Conservation (phyloP, 1,140 invertebrate species). For the Caenorhabditis inopinata region DNA sequence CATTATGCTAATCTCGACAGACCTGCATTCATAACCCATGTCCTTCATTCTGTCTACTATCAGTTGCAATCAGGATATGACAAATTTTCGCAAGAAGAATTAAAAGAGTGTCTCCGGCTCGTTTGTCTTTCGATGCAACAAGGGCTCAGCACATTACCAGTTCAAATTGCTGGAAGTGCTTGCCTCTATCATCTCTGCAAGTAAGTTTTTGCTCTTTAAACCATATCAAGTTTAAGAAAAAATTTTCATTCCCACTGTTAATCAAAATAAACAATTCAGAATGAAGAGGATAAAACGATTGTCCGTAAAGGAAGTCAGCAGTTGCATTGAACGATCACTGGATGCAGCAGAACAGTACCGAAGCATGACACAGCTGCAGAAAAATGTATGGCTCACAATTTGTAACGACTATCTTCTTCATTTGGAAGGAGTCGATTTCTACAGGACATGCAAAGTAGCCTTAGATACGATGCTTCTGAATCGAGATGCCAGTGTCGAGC, state of each 20-base stretch:
- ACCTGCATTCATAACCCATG: constrained; percentile 48
- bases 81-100: constrained; percentile 38
- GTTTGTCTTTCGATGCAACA: constrained; percentile 75
- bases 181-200: constrained; percentile 79
- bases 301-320: background rate
- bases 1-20: background rate
- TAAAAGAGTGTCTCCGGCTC: constrained; percentile 39
- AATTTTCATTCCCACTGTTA: background rate
- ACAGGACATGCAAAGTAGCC: constrained; percentile 46
- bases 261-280: background rate
- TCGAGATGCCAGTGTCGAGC: constrained; percentile 51
- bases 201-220: background rate
- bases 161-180: constrained; percentile 80
- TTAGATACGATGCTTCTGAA: constrained; percentile 49
- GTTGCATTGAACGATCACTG: constrained; percentile 39
- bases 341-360: constrained; percentile 40
- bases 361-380: constrained; percentile 68
- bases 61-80: constrained; percentile 44
- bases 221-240: too few species aligned
- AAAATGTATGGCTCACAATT: constrained; percentile 77
- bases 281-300: constrained; percentile 42
- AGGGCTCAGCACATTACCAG: constrained; percentile 73
- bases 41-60: constrained; percentile 51
- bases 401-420: constrained; percentile 80
- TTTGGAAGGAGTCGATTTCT: constrained; percentile 69